Conservation (phyloP, 2,888 invertebrate genomes). For the Hirtodrosophila alboralis region DNA sequence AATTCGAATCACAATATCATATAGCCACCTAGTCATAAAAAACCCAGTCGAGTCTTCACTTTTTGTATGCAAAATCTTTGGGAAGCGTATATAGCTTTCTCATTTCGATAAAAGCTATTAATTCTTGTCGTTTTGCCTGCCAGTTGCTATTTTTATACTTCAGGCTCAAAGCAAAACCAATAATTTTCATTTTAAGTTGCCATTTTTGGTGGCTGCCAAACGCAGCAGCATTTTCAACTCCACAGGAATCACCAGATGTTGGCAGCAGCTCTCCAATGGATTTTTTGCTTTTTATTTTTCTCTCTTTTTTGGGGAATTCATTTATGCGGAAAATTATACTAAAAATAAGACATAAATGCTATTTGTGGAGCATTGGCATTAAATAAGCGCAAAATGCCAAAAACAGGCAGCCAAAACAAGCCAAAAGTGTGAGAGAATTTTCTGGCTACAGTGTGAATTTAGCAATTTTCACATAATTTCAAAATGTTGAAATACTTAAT, state of each 20-base stretch:
- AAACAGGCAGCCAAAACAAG: conserved; percentile 35
- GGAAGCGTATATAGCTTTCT: too few relatives aligned
- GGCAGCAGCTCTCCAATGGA: conserved; percentile 7
- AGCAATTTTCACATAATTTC: too few relatives aligned
- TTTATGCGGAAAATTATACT: conserved; percentile 76
- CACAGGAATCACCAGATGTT: conserved; percentile 7
- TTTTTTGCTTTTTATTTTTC: too few relatives aligned
- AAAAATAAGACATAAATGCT: conserved; percentile 76
- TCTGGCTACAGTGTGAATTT: too few relatives aligned
- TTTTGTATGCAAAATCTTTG: too few relatives aligned
- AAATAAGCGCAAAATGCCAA: conserved; percentile 48
- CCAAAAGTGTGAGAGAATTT: conserved; percentile 2
- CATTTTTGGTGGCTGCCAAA: conserved; percentile 65
- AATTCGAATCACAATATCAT: too few relatives aligned
- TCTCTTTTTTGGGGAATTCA: conserved; percentile 40
- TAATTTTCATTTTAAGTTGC: conserved; percentile 71
- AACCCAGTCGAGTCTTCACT: too few relatives aligned
- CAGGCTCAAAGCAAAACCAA: conserved; percentile 47
- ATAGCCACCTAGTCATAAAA: too few relatives aligned
- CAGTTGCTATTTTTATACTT: conserved; percentile 47
- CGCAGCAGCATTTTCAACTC: conserved; percentile 44
- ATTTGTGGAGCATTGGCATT: conserved; percentile 54
- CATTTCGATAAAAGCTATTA: too few relatives aligned
- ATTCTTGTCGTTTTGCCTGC: conserved; percentile 15
- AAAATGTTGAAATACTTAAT: not conserved